Percentiles rank a stretch among this genome's conserved stretches.
Conservation (phyloP, 2,113 vertebrate species). For the Globicephala melas region DNA sequence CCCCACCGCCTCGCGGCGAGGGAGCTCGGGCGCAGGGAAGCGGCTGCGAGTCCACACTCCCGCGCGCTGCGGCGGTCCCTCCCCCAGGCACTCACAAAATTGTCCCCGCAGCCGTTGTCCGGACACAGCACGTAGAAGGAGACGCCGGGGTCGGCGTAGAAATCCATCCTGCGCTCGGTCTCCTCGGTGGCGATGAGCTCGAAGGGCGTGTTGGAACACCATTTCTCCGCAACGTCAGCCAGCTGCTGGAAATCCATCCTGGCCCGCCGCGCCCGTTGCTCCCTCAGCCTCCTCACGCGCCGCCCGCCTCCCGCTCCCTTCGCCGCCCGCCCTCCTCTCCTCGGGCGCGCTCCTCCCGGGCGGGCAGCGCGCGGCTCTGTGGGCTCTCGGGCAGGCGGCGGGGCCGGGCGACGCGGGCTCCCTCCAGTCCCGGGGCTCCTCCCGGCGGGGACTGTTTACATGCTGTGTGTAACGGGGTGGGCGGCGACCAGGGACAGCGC, state of each 20-base stretch:
- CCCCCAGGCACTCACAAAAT: conserved; percentile 90
- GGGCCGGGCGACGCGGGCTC: neutral
- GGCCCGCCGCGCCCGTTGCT: conserved; percentile 45
- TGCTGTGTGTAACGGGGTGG: conserved; percentile 28
- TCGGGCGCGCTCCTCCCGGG: neutral
- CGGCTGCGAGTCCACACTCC: neutral
- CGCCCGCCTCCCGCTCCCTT: neutral
- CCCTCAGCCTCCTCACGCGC: neutral
- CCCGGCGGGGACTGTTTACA: conserved; percentile 70
- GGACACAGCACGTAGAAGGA: conserved; percentile 98
- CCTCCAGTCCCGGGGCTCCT: conserved; percentile 25
- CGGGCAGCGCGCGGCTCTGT: neutral
- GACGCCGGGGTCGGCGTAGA: conserved; percentile 96
- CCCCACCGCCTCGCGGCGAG: neutral
- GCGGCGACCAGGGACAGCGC: conserved; percentile 34
- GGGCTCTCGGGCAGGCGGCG: neutral
- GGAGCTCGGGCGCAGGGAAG: neutral
- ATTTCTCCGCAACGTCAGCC: conserved; percentile 95
- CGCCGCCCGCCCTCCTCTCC: neutral
- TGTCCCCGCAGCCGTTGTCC: conserved; percentile 92
- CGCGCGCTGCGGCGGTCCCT: neutral
- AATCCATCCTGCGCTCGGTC: conserved; percentile 95
- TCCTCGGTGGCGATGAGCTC: conserved; percentile 97
- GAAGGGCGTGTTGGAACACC: conserved; percentile 96
- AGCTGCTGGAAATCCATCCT: conserved; percentile 97